phyloP scores from a whole-genome alignment of 2,888 invertebrate species.

The Trachelus tabidus region DNA sequence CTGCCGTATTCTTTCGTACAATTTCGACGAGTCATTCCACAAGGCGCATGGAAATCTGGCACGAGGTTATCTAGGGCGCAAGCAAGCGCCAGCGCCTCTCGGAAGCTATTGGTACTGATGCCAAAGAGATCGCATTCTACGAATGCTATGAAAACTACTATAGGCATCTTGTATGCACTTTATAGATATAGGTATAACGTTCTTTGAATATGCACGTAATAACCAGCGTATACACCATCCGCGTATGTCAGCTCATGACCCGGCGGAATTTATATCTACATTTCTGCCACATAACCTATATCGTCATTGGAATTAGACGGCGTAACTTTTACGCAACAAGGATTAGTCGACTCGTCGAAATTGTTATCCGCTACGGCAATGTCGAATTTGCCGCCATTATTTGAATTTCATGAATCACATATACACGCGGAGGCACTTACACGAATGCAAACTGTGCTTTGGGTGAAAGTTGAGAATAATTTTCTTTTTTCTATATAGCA shows the following conservation, averaged over 20 bases:
- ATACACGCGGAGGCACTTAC: no score
- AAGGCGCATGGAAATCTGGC: conserved; percentile 38
- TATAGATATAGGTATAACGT: not conserved
- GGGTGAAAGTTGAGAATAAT: not conserved
- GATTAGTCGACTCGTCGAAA: not conserved
- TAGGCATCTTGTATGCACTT: not conserved
- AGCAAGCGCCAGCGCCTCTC: conserved; percentile 53
- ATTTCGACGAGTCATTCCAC: not conserved
- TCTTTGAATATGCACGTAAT: not conserved
- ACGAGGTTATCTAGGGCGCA: conserved; percentile 45
- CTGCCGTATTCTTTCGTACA: not conserved
- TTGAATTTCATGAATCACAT: not conserved
- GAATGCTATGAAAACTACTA: conserved; percentile 48
- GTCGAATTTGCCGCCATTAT: not conserved
- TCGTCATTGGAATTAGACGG: not conserved
- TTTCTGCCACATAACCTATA: not conserved
- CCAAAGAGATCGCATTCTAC: conserved; percentile 56
- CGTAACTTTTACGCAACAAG: not conserved
- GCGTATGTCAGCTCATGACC: not conserved
- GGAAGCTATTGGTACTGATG: conserved; percentile 45
- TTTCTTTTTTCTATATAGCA: not conserved
- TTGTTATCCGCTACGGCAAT: not conserved
- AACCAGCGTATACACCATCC: conserved; percentile 10
- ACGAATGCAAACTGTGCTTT: not conserved
- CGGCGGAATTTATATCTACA: not conserved